Base-by-base conservation (phyloP, 35 echinoderm and acorn worm species). In the Diadema setosum region DNA sequence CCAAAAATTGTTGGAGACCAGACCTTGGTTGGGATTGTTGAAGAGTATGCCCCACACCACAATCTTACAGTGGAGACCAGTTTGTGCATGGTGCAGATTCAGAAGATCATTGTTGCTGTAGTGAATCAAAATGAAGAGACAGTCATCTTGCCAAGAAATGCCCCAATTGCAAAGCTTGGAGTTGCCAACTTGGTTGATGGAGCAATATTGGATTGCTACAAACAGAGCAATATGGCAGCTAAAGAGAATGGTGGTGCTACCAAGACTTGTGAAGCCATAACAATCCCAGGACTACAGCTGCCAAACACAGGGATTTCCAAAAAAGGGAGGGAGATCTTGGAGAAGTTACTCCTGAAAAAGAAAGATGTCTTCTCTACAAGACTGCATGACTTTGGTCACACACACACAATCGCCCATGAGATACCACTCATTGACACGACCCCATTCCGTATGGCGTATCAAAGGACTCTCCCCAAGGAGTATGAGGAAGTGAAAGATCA, bases 401-500 rank as follows among this genome's bases (percentile, higher is more conserved):
- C 85, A 33, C 5, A 29, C 2, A 67, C 23, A 25, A 73, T 88
- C 3, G 46, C 3, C 16, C 85, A 88, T 45, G 42, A 75, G 32
- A 93, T 93, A 27, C 85, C 55, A 17, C 50, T 82, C 6, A 40
- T 58, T 9, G 86, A 89, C 60, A 26, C 91, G 5, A 64, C 11
- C 35, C 91, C 80, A 24, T 20, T 93, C 65, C 91, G 80, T 50
- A 39, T 82, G 67, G 46, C 70, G 49, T 82, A 81, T 30, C 33
- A 86, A 44, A 73, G 91, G 7, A 82, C 89, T 70, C 91, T 80
- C 7, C 85, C 70, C 14, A 34, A 37, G 15, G 40, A 87, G 37
- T 80, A 20, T 15, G 69, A 87, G 16, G 91, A 93, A 17, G 91
- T 83, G 17, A 21, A 74, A 29, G 39, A 82, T 7, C 86, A 93